Evolutionary conservation across 2,113 vertebrate species (phyloP).

Genomic region (Climacteris rufus): DNA sequence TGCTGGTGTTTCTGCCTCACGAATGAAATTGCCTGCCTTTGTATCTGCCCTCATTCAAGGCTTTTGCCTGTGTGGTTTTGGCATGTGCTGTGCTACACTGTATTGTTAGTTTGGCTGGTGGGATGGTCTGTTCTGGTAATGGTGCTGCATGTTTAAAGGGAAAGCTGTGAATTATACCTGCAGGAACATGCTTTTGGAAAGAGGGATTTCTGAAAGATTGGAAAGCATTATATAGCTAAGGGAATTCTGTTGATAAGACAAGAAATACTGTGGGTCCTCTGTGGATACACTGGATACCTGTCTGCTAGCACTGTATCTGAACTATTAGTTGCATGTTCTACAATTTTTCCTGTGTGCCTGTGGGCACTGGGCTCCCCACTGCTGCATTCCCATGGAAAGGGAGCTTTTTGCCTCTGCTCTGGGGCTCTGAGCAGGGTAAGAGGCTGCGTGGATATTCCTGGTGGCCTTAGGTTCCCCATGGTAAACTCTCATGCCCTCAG

Average conservation of each 20-base stretch:
- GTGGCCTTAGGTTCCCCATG: not conserved
- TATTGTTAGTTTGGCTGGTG: not conserved
- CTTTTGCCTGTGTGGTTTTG: not conserved
- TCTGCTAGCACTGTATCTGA: not conserved
- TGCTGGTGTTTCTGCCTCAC: not conserved
- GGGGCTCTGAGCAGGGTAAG: not conserved
- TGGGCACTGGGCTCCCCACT: not conserved
- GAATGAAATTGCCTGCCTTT: not conserved
- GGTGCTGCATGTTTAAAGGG: not conserved
- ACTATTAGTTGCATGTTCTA: not conserved
- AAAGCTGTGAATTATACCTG: not conserved
- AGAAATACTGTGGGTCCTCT: not conserved
- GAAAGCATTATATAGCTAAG: not conserved
- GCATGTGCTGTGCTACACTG: fast-evolving
- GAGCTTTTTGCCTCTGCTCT: not conserved
- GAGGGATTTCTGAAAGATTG: not conserved
- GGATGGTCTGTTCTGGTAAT: not conserved
- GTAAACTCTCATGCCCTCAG: not conserved
- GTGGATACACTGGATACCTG: not conserved
- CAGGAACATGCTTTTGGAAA: not conserved
- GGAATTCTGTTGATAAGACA: not conserved
- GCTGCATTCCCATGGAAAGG: not conserved
- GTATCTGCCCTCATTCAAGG: fast-evolving
- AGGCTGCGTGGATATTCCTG: not conserved
- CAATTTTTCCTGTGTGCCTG: not conserved